Percentiles rank a stretch among this genome's conserved stretches.
Evolutionary conservation across 1,140 invertebrate genomes (phyloP).

Genomic region (Drosophila kurseongensis): DNA sequence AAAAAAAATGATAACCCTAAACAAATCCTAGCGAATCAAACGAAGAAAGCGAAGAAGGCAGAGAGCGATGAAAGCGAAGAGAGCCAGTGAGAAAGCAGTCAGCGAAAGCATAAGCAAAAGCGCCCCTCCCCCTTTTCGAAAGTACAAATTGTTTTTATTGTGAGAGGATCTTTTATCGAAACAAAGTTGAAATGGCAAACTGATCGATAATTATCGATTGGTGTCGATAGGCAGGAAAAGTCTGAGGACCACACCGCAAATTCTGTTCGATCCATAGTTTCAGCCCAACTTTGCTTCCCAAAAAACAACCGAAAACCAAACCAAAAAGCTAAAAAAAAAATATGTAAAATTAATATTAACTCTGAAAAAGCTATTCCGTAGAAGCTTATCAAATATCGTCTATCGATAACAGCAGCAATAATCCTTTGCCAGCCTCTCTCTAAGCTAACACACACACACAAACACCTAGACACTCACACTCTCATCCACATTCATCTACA

Average conservation of each 20-base stretch:
- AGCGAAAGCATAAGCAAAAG: constrained; percentile 57
- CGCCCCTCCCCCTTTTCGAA: constrained; percentile 84
- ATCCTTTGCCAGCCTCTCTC: constrained; percentile 45
- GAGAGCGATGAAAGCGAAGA: constrained; percentile 38
- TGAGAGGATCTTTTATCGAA: constrained; percentile 81
- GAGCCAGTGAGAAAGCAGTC: constrained; percentile 49
- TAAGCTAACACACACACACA: constrained; percentile 31
- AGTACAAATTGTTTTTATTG: constrained; percentile 85
- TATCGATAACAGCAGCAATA: constrained; percentile 38
- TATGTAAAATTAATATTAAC: constrained; percentile 32
- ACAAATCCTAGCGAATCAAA: constrained; percentile 73
- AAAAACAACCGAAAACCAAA: constrained; percentile 20
- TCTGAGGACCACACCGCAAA: constrained; percentile 38
- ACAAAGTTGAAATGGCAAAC: constrained; percentile 51
- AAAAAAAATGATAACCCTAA: constrained; percentile 55
- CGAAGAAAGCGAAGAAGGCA: constrained; percentile 29
- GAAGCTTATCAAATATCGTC: constrained; percentile 40
- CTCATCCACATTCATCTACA: constrained; percentile 30
- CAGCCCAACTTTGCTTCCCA: constrained; percentile 46
- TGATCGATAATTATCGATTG: constrained; percentile 34
- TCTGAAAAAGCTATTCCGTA: constrained; percentile 27
- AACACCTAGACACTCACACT: constrained; percentile 21
- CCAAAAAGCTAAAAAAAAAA: constrained; percentile 31
- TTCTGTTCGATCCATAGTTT: constrained; percentile 53
- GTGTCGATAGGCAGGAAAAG: constrained; percentile 40